Evolutionary conservation across 2,113 vertebrate species (phyloP), one percentile per base, ranked within the genome.

Genomic region (Tragulus kanchil): DNA sequence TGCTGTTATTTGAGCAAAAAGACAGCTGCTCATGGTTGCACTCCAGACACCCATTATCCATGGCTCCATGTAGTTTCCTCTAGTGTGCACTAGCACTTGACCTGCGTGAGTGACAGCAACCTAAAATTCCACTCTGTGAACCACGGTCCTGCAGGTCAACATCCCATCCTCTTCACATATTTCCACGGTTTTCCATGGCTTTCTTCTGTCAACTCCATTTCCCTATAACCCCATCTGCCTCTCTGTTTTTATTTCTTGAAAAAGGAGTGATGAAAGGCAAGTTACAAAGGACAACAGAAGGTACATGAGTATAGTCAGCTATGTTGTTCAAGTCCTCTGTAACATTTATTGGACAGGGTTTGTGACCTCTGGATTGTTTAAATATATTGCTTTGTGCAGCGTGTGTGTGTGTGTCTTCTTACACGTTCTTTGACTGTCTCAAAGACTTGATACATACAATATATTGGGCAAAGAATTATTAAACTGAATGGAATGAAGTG

Each of bases 1-100:
- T 73, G 89, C 48, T 82, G 91, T 89, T 86, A 91, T 88, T 69
- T 93, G 93, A 89, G 67, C 67, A 67, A 85, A 78, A 78, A 89
- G 61, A 93, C 77, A 96, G 85, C 81, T 92, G 94, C 78, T 93
- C 62, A 10, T 79, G 48, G 56, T 94, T 85, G 69, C 21, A 54
- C 31, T 90, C 50, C 52, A 82, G 50, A 81, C 13, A 45, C 56
- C 42, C 21, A 94, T 73, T 26, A 10, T 67, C 82, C 65, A 1
- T 0, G 77, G 85, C 64, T 54, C 12, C 77, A 4, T 3, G 45
- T 0, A 23, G 77, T 42, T 56, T 58, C 75, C 31, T 75, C 15
- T 28, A 26, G 12, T 25, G 5, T 4, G 1, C 59, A 31, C 52
- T 14, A 31, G 17, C n/a, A n/a, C 50, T 45, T 28, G 28, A 59